Conservation (phyloP, 2,113 vertebrate genomes). For the Brienomyrus brachyistius region DNA sequence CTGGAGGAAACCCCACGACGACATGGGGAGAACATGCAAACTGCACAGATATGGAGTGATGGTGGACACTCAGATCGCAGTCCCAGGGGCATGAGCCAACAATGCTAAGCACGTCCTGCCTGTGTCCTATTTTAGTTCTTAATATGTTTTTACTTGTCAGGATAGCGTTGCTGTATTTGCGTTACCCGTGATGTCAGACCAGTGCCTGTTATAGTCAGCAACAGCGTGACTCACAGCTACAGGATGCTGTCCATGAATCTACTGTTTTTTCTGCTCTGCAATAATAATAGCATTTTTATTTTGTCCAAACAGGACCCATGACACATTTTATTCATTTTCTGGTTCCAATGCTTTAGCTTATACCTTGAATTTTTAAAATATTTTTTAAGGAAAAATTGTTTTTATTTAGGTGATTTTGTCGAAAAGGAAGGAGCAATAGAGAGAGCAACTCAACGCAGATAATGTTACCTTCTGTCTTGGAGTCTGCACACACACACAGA, state of each 20-base stretch:
- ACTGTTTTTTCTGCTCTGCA: background rate
- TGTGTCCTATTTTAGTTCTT: background rate
- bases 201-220: background rate
- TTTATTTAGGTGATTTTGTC: background rate
- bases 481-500: background rate
- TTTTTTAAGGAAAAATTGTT: background rate
- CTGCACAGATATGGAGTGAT: too few relatives aligned
- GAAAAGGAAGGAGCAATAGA: background rate
- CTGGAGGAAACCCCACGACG: background rate
- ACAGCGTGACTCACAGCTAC: background rate
- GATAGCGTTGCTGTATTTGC: background rate
- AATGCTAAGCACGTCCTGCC: background rate
- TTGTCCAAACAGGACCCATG: background rate
- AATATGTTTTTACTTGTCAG: background rate
- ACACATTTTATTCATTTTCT: background rate
- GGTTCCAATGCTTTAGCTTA: background rate
- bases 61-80: too few relatives aligned
- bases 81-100: background rate
- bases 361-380: background rate
- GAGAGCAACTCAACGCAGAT: background rate
- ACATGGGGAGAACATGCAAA: background rate
- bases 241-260: background rate
- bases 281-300: background rate
- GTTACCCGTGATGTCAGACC: background rate
- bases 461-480: background rate